Evolutionary conservation across 2,888 invertebrate genomes (phyloP), one percentile per base, ranked within the genome.

Genomic region (Sthenelais limicola): DNA sequence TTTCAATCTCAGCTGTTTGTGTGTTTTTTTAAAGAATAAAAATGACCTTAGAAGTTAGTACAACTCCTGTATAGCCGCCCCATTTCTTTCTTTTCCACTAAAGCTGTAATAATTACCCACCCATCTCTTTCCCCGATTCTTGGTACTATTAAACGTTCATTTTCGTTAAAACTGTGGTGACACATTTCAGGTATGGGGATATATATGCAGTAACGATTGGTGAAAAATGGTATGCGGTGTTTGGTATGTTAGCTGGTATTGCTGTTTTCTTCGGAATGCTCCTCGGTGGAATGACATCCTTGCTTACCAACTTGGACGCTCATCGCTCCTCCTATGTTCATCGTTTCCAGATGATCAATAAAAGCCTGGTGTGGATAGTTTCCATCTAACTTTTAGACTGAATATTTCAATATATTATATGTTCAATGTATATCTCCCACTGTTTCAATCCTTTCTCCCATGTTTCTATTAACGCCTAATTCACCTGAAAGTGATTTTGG

Each of bases 241-340:
- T 74, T 15, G 66, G 67, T n/a, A 79, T 79, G 79, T 56, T 79
- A 51, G 47, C 62, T 5, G 78, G 79, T n/a, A 73, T 76, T 3
- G 48, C 66, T 1, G 73, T 79, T 15, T 74, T 79, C 74, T 76
- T 77, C 35, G 79, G 79, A 5, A 71, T 79, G 74, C 33, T 80
- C 35, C 70, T 80, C 30, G 79, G 77, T 48, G 77, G 76, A 3
- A 72, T 79, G 73, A 76, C 79, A 3, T 79, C 79, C 1, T 58
- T 77, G 67, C 66, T 79, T 32, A 78, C 77, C 35, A 79, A 80
- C 68, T 69, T 72, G 28, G 76, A 75, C n/a, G 33, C 66, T 21
- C 51, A 68, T 33, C 49, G 75, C 21, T 66, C 73, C 4, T 35
- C 24, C 9, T 78, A 66, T 38, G 51, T 70, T 0, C 75, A 77